Conservation (phyloP, 1,140 invertebrate genomes). For the Radopholus similis region DNA sequence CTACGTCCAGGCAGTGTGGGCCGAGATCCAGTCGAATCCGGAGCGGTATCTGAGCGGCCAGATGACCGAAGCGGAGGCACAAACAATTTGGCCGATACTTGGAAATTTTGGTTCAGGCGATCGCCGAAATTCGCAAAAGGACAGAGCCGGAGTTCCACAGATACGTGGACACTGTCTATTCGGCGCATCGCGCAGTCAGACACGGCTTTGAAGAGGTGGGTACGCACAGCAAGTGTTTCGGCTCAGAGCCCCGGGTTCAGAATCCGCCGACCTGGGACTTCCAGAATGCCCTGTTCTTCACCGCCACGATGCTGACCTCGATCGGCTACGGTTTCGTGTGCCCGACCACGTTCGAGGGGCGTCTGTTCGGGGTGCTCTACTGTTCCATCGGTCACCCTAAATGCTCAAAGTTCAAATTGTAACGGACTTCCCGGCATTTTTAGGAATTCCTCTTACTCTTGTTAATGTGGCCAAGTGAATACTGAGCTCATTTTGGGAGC, state of each 20-base stretch:
- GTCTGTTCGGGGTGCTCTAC: conserved; percentile 56
- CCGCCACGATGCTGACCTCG: conserved; percentile 58
- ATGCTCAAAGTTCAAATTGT: neutral
- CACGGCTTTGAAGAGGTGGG: conserved; percentile 56
- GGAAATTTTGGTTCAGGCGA: neutral
- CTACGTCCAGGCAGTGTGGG: conserved; percentile 45
- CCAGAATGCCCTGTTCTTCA: conserved; percentile 56
- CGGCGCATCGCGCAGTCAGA: conserved; percentile 43
- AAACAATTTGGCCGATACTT: neutral
- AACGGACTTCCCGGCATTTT: neutral
- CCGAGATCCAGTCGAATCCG: conserved; percentile 29
- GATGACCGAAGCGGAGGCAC: conserved; percentile 4
- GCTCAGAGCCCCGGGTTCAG: neutral
- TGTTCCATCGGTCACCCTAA: conserved; percentile 48
- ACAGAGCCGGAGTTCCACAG: conserved; percentile 16
- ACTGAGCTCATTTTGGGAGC: neutral
- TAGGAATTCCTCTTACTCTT: conserved; percentile 57
- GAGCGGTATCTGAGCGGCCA: conserved; percentile 4
- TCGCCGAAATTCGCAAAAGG: neutral
- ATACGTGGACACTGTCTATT: conserved; percentile 54
- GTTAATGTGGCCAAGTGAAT: conserved; percentile 55
- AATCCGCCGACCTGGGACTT: conserved; percentile 52
- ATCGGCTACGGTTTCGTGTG: conserved; percentile 59
- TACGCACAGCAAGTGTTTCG: neutral
- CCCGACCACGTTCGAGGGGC: conserved; percentile 49